These are phyloP conservation scores for Lumbricus terrestris DNA, from an alignment of 2,888 invertebrate species.

Conservation along the genomic window DNA sequence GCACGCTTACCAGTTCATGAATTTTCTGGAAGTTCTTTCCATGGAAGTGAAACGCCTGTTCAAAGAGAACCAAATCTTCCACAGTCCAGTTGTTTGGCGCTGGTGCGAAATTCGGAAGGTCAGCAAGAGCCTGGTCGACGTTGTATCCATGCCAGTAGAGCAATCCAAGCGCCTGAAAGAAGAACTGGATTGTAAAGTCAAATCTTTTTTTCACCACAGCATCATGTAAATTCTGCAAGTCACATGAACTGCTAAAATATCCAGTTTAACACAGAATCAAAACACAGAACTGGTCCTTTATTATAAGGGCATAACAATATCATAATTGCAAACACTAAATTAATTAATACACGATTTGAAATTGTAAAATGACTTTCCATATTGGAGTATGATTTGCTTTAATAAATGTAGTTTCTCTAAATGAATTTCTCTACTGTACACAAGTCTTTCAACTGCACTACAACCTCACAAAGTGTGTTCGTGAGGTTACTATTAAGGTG, in stretches of 20 bases:
- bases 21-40: constrained; percentile 97
- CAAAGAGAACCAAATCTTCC: constrained; percentile 95
- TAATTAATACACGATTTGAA: too few relatives aligned
- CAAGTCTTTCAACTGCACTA: too few relatives aligned
- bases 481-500: too few relatives aligned
- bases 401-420: too few relatives aligned
- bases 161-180: constrained; percentile 79
- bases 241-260: background rate
- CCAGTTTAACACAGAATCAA: background rate
- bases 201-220: background rate
- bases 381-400: too few relatives aligned
- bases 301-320: background rate
- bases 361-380: too few relatives aligned
- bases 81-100: constrained; percentile 98
- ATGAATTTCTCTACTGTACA: too few relatives aligned
- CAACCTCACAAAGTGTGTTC: too few relatives aligned
- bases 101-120: constrained; percentile 93
- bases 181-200: background rate
- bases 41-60: constrained; percentile 95
- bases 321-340: background rate
- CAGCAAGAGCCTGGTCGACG: constrained; percentile 83
- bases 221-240: background rate
- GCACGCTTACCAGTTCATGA: constrained; percentile 80
- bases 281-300: background rate
- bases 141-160: constrained; percentile 97